Evolutionary conservation across 1,140 invertebrate species (phyloP).

Genomic region (Leptestheria dahalacensis): DNA sequence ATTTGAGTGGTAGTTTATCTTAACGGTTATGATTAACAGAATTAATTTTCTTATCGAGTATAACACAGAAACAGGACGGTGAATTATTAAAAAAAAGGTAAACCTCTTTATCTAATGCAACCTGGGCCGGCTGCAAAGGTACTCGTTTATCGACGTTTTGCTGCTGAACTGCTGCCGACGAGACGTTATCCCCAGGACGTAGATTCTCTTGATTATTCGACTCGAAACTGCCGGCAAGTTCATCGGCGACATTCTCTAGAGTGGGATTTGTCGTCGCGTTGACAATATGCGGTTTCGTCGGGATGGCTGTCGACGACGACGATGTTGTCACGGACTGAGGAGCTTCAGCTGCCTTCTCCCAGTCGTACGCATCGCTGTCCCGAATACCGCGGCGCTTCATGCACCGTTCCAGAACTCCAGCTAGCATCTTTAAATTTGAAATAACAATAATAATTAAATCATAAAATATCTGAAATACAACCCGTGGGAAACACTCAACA

Average conservation of each 20-base stretch:
- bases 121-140: slow-evolving; percentile 6
- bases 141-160: neutral
- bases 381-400: slow-evolving; percentile 82
- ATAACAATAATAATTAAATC: slow-evolving; percentile 9
- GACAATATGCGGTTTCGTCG: slow-evolving; percentile 22
- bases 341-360: slow-evolving; percentile 55
- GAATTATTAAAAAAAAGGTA: neutral
- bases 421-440: slow-evolving; percentile 44
- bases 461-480: too few relatives aligned
- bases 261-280: neutral
- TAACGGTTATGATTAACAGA: too few relatives aligned
- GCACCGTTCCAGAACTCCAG: slow-evolving; percentile 75
- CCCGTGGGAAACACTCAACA: too few relatives aligned
- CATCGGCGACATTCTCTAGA: slow-evolving; percentile 8
- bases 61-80: too few relatives aligned
- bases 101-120: slow-evolving; percentile 12
- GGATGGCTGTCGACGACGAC: slow-evolving; percentile 27
- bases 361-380: slow-evolving; percentile 81
- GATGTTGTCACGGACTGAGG: slow-evolving; percentile 28
- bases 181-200: neutral
- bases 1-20: too few relatives aligned
- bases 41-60: too few relatives aligned
- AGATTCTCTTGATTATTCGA: slow-evolving; percentile 9
- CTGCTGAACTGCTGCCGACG: neutral
- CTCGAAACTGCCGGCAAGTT: neutral